Conservation (phyloP, 2,797 vertebrate species). For the Amazona ochrocephala region DNA sequence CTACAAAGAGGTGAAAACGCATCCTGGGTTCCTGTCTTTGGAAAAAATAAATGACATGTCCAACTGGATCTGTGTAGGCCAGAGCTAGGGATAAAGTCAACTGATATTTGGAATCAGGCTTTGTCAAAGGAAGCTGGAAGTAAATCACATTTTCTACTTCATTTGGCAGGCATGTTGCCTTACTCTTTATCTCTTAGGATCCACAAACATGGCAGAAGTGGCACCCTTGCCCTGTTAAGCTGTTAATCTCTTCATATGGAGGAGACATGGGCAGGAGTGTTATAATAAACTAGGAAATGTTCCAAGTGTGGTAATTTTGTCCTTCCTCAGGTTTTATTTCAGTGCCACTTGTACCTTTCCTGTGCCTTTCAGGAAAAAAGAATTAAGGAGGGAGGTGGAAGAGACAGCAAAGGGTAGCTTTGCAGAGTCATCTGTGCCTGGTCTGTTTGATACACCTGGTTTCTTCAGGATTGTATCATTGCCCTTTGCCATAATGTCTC, state of each 20-base stretch:
- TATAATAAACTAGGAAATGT: background rate
- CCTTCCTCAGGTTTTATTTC: background rate
- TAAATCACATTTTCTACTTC: background rate
- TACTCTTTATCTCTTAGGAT: background rate
- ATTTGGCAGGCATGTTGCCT: background rate
- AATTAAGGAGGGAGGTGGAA: background rate
- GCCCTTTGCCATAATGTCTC: background rate
- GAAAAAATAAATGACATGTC: background rate
- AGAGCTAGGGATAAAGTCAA: background rate
- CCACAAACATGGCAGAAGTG: background rate
- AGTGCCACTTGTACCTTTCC: background rate
- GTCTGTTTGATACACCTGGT: rapidly evolving
- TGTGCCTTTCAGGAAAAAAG: background rate
- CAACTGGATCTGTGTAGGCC: background rate
- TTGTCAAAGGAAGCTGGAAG: background rate
- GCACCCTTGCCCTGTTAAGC: background rate
- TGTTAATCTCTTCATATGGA: background rate
- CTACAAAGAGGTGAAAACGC: background rate
- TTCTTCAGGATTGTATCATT: background rate
- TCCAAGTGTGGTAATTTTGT: background rate
- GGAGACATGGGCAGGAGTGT: background rate
- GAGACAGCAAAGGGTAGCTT: background rate
- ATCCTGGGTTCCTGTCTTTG: background rate
- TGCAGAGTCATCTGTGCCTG: background rate
- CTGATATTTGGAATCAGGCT: background rate